These are phyloP conservation scores for Melanophora roralis DNA, from an alignment of 2,888 invertebrate genomes.

Conservation along the genomic window DNA sequence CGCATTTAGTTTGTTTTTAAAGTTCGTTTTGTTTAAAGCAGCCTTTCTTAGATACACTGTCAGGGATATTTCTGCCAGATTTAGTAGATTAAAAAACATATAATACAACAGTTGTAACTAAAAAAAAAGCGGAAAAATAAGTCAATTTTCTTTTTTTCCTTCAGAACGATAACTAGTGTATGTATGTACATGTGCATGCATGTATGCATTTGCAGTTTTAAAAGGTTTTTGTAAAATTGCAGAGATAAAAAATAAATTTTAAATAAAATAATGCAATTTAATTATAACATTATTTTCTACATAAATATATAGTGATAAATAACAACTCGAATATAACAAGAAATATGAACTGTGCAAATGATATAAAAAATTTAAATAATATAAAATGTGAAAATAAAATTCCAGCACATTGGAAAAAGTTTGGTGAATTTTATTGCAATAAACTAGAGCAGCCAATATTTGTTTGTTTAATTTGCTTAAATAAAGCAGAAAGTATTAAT, in stretches of 20 bases:
- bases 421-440: conserved; percentile 33
- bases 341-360: background rate
- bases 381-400: conserved; percentile 3
- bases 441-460: background rate
- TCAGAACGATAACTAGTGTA: too few species aligned
- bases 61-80: background rate
- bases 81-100: background rate
- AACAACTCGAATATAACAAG: background rate
- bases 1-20: background rate
- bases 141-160: too few species aligned
- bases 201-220: too few species aligned
- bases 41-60: background rate
- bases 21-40: background rate
- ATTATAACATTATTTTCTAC: background rate
- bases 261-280: background rate
- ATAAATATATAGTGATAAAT: background rate
- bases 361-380: background rate
- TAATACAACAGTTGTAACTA: background rate
- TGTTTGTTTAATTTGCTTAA: conserved; percentile 33
- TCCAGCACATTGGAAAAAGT: conserved; percentile 34
- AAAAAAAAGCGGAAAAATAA: background rate
- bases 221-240: too few species aligned
- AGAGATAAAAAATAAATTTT: too few species aligned
- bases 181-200: too few species aligned
- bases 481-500: conserved; percentile 16